Base-by-base conservation (phyloP, 2,797 vertebrate species). In the Notoglanidium macrostoma region DNA sequence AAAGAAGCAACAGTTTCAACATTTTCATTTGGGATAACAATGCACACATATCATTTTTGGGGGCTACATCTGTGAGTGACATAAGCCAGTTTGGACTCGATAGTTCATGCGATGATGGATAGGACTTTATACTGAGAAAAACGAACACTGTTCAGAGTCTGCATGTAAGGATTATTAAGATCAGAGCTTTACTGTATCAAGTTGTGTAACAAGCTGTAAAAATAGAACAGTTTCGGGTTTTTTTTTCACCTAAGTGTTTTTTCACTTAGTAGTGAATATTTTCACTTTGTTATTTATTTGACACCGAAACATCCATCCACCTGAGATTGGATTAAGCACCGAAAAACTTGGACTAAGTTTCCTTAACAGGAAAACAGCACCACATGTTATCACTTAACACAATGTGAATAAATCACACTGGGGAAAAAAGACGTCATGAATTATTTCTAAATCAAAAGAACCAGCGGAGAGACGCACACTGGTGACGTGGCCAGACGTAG, bases 21-120 rank as follows among this genome's bases (percentile, higher is more conserved):
- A 14, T 78, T 84, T 84, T 87, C 81, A 84, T 87, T 84, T 44
- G 86, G 86, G 70, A 77, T 65, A 76, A 44, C 21, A 6, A 59
- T 68, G 86, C 40, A 59, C 51, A 67, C 86, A 77, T 61, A 40
- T 77, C 19, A 68, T 68, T 83, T 78, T 49, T 4, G 49, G 73
- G 40, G 70, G 35, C 73, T 84, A 70, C 49, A 70, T 87, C 82
- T 67, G 82, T 87, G 73, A 84, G 59, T 79, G 86, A 78, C 86
- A 84, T 84, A 83, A 87, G 81, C 86, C 81, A 84, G 73, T 84
- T 84, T 68, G 81, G 81, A 84, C 73, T 23, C 40, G 9, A 35
- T n/a, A 29, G 32, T 59, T 74, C 32, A 78, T 68, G 72, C 21
- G 72, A 87, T 76, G 80, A 76, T 14, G 59, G 73, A 87, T 87